Evolutionary conservation across 2,113 vertebrate genomes (phyloP), one percentile per base, ranked within the genome.

Genomic region (Cyanoliseus patagonus): DNA sequence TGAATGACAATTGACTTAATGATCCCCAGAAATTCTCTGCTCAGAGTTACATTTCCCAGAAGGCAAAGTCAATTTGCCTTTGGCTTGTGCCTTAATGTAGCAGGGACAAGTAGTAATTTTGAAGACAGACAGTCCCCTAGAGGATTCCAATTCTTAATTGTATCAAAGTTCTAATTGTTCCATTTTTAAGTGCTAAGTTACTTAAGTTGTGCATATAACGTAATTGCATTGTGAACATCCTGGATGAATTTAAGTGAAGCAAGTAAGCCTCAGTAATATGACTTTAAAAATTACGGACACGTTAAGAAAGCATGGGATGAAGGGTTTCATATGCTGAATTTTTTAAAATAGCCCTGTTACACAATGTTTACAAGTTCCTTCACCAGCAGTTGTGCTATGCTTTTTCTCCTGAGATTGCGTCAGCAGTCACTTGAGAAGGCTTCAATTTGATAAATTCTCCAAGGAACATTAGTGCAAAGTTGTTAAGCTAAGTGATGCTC

Each of bases 131-230:
- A 72, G 35, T 94, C 55, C 95, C 92, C 86, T 86, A 68, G 78
- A 96, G 92, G 81, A 90, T 88, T 93, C 94, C 94, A 35, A 81
- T 90, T 97, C 88, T 97, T 97, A 94, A 97, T 97, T 98, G 73
- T 95, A 79, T 92, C 63, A 74, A 83, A 49, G 25, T 96, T 97
- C 86, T 97, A 96, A 97, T 97, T 94, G 92, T 95, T 97, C 86
- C 25, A 41, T 74, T 97, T 94, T 94, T 90, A 96, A 95, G 52
- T 94, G 85, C 66, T 97, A 81, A 93, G 88, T 97, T 96, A 95
- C 1, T 3, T 95, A 95, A 94, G 41, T 96, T 96, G 66, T 89
- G 64, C 69, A 6, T 95, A 7, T 84, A 77, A 69, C 39, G 86
- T 92, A 90, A 77, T 80, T 95, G 82, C 6, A 3, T 7, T 57